Evolutionary conservation across 2,888 invertebrate genomes (phyloP).

Genomic region (Andrena bicolor): DNA sequence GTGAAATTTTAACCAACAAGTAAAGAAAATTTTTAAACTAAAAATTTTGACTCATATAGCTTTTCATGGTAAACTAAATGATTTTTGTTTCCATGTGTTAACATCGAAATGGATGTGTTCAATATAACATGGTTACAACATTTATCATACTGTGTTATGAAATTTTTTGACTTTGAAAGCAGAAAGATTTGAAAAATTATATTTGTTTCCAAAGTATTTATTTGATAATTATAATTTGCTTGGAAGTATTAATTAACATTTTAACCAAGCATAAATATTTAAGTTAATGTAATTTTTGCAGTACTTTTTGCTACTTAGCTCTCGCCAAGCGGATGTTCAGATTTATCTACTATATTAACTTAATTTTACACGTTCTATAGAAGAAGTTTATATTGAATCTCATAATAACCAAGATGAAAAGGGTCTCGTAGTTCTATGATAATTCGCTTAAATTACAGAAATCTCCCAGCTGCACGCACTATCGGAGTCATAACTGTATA

Average conservation of each 20-base stretch:
- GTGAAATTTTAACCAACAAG: slow-evolving; percentile 3
- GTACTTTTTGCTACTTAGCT: too few species aligned
- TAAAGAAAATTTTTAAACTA: background rate
- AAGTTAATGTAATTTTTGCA: too few species aligned
- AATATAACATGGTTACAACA: background rate
- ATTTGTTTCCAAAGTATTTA: background rate
- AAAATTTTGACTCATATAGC: background rate
- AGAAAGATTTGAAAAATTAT: slow-evolving; percentile 1
- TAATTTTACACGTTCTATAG: too few species aligned
- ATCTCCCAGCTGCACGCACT: too few species aligned
- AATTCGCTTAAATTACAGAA: too few species aligned
- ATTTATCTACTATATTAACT: too few species aligned
- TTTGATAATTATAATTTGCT: slow-evolving; percentile 5
- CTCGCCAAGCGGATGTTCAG: too few species aligned
- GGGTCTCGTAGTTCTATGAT: too few species aligned
- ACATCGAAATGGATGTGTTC: background rate
- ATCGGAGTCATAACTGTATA: too few species aligned
- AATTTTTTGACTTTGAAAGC: slow-evolving; percentile 2
- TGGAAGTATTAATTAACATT: slow-evolving; percentile 17
- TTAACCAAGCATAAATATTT: background rate
- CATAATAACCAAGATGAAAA: too few species aligned
- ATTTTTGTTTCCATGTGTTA: background rate
- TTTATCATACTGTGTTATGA: background rate
- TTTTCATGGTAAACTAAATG: background rate
- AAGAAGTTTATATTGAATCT: too few species aligned